Base-by-base conservation (phyloP, 2,113 vertebrate species). In the Gracilinanus agilis region DNA sequence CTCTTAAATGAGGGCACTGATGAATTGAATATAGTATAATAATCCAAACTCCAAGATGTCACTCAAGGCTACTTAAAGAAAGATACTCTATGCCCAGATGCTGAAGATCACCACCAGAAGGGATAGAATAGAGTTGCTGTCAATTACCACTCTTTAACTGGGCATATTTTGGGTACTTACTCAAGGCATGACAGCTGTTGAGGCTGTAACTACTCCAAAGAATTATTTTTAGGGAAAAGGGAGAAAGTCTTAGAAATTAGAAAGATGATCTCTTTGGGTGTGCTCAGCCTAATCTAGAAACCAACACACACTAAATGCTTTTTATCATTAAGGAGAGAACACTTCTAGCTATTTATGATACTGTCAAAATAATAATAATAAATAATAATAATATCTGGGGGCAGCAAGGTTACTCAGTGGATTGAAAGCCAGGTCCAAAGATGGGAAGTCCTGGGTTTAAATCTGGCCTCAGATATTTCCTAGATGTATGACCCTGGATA, bases 1-100 rank as follows among this genome's bases (percentile, higher is more conserved):
- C 58, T 94, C 55, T 89, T 56, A 94, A 61, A 92, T 91, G 90
- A 91, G 55, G 54, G 55, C 27, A 89, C 90, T 93, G 92, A 90
- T 75, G 90, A 89, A 58, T 21, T 25, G 23, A 93, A 54, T 40
- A 94, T 44, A 53, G 91, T 94, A 92, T 1, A 58, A 55, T 25
- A 88, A 56, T 49, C 53, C 54, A 94, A 92, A 54, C 1, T 4
- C 24, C 23, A 25, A 27, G 89, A 9, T 93, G 27, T 90, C 34
- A 29, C 16, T n/a, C 34, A n/a, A n/a, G 16, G 5, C 34, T 75
- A 75, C 34, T 75, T 75, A 75, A 75, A n/a, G 67, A 40, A 83
- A 83, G 34, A 83, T 83, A 13, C 67, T 83, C 67, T 25, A 88
- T 55, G 53, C 53, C 67, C 49, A 0, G 16, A 49, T 92, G 55